A percentile compares a stretch with the other conserved stretches of the same genome.
phyloP scores from a whole-genome alignment of 2,797 vertebrate species.

The Xenentodon cancila region DNA sequence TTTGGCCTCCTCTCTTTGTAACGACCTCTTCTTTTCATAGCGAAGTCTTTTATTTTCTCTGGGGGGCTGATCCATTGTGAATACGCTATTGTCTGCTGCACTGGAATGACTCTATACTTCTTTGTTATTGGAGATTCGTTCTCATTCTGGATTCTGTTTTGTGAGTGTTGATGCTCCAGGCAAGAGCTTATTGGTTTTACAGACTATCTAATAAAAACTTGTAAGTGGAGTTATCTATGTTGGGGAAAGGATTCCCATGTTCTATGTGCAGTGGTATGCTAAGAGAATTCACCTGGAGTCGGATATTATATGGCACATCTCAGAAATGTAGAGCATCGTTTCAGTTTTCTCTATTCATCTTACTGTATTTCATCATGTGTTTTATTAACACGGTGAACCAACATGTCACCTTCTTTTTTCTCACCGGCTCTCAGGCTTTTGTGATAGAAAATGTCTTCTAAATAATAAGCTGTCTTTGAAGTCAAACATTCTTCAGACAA shows the following conservation, averaged over 20 bases:
- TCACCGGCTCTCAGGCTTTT: neutral
- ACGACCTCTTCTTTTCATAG: slow-evolving; percentile 31
- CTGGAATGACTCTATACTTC: slow-evolving; percentile 24
- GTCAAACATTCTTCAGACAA: slow-evolving; percentile 20
- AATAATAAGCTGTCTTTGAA: slow-evolving; percentile 19
- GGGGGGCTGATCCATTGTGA: slow-evolving; percentile 51
- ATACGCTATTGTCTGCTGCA: slow-evolving; percentile 33
- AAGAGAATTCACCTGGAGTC: slow-evolving; percentile 2
- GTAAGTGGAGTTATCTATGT: too few species aligned
- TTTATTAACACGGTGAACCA: neutral
- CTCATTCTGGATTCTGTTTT: slow-evolving; percentile 39
- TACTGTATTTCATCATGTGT: neutral
- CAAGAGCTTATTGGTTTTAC: slow-evolving; percentile 42
- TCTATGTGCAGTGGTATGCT: slow-evolving; percentile 18
- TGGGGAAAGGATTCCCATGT: neutral
- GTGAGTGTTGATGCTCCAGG: slow-evolving; percentile 43
- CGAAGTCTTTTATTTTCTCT: slow-evolving; percentile 44
- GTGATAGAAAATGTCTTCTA: slow-evolving; percentile 5
- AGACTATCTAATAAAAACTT: slow-evolving; percentile 25
- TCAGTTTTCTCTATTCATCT: neutral
- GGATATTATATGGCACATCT: neutral
- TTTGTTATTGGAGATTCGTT: slow-evolving; percentile 41
- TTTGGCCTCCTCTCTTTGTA: slow-evolving; percentile 40
- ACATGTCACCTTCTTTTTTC: neutral
- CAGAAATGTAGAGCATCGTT: neutral